These are phyloP conservation scores for Spondyliosoma cantharus DNA, from an alignment of 2,797 vertebrate genomes.

Conservation along the genomic window DNA sequence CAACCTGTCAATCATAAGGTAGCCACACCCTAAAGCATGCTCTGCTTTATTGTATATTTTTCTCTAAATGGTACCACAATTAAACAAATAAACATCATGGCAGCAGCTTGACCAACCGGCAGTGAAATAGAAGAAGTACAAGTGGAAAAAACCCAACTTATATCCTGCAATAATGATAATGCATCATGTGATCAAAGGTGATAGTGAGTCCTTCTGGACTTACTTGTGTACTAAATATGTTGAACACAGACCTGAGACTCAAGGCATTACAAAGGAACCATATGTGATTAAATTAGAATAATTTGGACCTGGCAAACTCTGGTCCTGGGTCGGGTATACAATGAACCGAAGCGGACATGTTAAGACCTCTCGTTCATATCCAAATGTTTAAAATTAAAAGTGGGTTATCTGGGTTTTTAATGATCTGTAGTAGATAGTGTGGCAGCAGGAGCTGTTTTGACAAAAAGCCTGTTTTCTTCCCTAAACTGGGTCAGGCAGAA, in stretches of 20 bases:
- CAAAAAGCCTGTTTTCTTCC: constrained; percentile 23
- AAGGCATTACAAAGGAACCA: neutral
- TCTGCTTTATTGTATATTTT: no score
- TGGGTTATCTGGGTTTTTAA: neutral
- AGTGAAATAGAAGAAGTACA: neutral
- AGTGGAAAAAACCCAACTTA: neutral
- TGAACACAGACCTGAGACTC: neutral
- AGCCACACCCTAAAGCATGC: no score
- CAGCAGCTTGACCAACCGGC: neutral
- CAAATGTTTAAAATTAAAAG: neutral
- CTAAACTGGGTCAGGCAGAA: constrained; percentile 45
- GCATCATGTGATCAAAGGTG: neutral
- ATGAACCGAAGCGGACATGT: neutral
- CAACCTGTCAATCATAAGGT: no score
- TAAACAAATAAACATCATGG: neutral
- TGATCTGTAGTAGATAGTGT: neutral
- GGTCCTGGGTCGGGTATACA: neutral
- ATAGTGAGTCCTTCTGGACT: neutral
- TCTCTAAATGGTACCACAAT: neutral
- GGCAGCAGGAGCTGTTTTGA: constrained; percentile 23
- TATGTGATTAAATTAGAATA: neutral
- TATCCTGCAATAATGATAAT: neutral
- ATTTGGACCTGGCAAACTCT: neutral
- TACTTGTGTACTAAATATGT: neutral
- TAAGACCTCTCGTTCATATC: neutral